Conservation (phyloP, 2,888 invertebrate genomes). For the Apotomis capreana region DNA sequence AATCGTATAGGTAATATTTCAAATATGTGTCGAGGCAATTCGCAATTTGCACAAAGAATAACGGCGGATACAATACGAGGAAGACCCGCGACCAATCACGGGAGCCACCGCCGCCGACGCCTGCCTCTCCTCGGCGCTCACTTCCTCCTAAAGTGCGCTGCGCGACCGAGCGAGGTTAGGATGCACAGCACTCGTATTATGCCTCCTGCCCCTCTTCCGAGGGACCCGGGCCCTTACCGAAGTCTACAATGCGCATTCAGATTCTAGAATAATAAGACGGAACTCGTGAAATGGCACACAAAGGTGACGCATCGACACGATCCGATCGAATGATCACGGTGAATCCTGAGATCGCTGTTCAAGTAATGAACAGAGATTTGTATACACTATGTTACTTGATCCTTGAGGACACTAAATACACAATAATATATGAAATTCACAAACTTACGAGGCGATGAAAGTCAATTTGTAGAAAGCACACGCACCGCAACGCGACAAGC, state of each 20-base stretch:
- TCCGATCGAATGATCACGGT: slow-evolving; percentile 75
- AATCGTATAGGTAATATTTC: slow-evolving; percentile 6
- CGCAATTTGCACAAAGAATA: slow-evolving; percentile 36
- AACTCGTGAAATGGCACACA: slow-evolving; percentile 80
- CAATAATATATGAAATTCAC: slow-evolving; percentile 68
- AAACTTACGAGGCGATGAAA: slow-evolving; percentile 83
- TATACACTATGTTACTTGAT: slow-evolving; percentile 48
- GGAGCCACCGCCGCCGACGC: slow-evolving; percentile 49
- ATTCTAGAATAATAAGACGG: slow-evolving; percentile 58
- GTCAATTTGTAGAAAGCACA: slow-evolving; percentile 80
- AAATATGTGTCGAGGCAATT: slow-evolving; percentile 26
- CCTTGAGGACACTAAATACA: slow-evolving; percentile 62
- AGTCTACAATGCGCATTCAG: slow-evolving; percentile 43
- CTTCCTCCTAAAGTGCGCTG: slow-evolving; percentile 43
- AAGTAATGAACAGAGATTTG: slow-evolving; percentile 40
- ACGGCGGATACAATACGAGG: slow-evolving; percentile 43
- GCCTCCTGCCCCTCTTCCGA: slow-evolving; percentile 40
- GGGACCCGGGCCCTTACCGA: slow-evolving; percentile 31
- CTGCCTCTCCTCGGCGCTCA: slow-evolving; percentile 35
- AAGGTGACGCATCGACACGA: slow-evolving; percentile 83
- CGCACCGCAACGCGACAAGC: slow-evolving; percentile 79
- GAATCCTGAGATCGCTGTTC: slow-evolving; percentile 53
- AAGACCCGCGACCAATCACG: slow-evolving; percentile 49
- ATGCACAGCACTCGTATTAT: slow-evolving; percentile 50
- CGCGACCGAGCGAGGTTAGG: slow-evolving; percentile 61